Base-by-base conservation (phyloP, 2,797 vertebrate genomes). In the Sebastes baramenuke region DNA sequence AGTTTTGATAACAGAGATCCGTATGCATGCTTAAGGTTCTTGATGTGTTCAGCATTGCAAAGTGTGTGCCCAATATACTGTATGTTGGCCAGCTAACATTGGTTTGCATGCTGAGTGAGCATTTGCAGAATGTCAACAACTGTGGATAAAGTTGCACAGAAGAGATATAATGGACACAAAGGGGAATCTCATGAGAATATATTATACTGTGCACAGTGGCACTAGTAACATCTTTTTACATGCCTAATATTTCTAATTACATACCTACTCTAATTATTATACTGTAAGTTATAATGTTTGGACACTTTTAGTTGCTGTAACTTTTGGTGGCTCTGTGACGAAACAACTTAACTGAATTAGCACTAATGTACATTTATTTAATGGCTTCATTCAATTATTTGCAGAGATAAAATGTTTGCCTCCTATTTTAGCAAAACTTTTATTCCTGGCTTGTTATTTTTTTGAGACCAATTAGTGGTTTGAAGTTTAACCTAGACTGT, bases 1-100 rank as follows among this genome's bases (percentile, higher is more conserved):
- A 60, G 38, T 30, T 60, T 72, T 72, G 29, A 62, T 52, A 10
- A 72, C 27, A 9, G 56, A 14, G 69, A n/a, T 25, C 18, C n/a
- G 8, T 56, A 1, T 25, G 22, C 29, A 54, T 8, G 2, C 29
- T 55, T 14, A 25, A 30, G 6, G 25, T 30, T n/a, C 12, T 22
- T 0, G 6, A 5, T 4, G 3, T 16, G 29, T 68, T 32, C 42
- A 46, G 14, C 12, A 68, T 54, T 68, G 12, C 27, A 29, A 36
- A 42, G 38, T 42, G 5, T 55, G 20, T 22, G 2, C 29, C 30
- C 29, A 16, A 6, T 55, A 55, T 34, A 52, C 11, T 29, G 18
- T 16, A 24, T 34, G 49, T 32, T 34, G 7, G 13, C n/a, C 24
- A 34, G 52, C 49, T 68, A 14, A 13, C 18, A 32, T 67, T 3